These are phyloP conservation scores for Dilophus febrilis DNA, from an alignment of 2,888 invertebrate species.

Conservation along the genomic window DNA sequence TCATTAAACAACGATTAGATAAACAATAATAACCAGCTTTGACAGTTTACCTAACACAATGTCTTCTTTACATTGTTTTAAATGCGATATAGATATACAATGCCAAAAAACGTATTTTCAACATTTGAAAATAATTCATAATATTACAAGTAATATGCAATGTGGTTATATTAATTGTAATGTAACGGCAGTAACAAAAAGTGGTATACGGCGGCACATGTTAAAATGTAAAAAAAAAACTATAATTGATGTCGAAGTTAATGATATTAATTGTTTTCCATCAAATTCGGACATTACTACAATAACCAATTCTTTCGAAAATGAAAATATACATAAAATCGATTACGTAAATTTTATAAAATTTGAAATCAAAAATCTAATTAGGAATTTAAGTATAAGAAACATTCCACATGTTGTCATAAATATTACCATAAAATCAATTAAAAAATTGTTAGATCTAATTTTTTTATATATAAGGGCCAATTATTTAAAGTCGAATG, in stretches of 20 bases:
- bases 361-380: too few relatives aligned
- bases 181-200: background rate
- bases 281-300: too few relatives aligned
- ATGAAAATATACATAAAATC: too few relatives aligned
- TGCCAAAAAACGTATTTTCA: background rate
- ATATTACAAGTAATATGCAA: background rate
- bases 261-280: background rate
- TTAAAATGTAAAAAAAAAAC: background rate
- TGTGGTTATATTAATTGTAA: background rate
- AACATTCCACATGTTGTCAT: background rate
- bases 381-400: too few relatives aligned
- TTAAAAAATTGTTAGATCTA: background rate
- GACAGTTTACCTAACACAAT: too few relatives aligned
- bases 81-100: background rate
- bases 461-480: background rate
- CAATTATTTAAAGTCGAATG: background rate
- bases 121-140: background rate
- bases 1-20: too few relatives aligned
- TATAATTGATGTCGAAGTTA: too few relatives aligned
- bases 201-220: conserved; percentile 1
- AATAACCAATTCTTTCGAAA: too few relatives aligned
- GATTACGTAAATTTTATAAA: too few relatives aligned
- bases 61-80: background rate
- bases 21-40: too few relatives aligned
- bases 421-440: background rate